Base-by-base conservation (phyloP, 2,888 invertebrate species). In the Megamerina dolium region DNA sequence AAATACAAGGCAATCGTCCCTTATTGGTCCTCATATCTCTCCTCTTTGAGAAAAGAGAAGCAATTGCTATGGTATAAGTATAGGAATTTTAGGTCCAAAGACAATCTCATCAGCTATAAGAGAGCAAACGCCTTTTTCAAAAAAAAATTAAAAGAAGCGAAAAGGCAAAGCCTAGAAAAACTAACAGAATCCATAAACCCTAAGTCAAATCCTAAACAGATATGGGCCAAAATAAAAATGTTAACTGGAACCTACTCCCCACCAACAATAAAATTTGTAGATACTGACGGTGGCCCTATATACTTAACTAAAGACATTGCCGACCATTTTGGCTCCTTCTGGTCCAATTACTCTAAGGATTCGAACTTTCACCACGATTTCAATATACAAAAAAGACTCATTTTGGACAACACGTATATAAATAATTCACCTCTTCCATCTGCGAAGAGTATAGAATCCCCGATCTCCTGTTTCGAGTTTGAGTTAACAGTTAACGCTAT, bases 161-260 rank as follows among this genome's bases (percentile, higher is more conserved):
- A 36, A 36, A 21, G 36, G 13, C 36, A 10, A 23, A 27, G 20
- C 20, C 21, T 35, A 6, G n/a, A 35, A 20, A 35, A 35, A 20
- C 21, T 35, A n/a, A 35, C 35, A 20, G 20, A 19, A 20, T 13
- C 35, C n/a, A 37, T 26, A 8, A 37, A n/a, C 16, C 27, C 26
- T 10, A 16, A 23, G 5, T 17, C 13, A 5, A 26, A 23, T 5
- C 37, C 26, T 8, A 37, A 37, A 27, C 14, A 37, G 27, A 17
- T 26, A 9, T 37, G 37, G 37, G 8, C 26, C 5, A 16, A 27
- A 6, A 37, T 37, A 9, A 37, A 37, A 37, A 37, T 16, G 29
- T 27, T 37, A 9, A 14, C 26, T 16, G 37, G 37, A 9, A 26
- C 26, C n/a, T 37, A 26, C 17, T 27, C 29, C 8, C 27, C 8